Conservation (phyloP, 2,888 invertebrate genomes). For the Oscheius sp. region DNA sequence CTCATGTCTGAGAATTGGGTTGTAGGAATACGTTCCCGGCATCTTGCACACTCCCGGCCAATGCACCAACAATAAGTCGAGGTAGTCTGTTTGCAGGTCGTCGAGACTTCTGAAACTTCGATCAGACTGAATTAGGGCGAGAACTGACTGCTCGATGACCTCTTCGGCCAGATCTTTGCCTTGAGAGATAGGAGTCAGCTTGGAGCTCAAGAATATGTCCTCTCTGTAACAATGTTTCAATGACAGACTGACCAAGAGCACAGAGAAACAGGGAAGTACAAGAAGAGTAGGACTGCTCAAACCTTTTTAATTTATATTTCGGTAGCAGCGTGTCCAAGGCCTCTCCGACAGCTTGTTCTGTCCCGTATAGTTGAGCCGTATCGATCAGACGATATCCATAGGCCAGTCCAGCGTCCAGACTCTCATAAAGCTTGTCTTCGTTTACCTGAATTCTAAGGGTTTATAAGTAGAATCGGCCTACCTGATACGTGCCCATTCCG, state of each 20-base stretch:
- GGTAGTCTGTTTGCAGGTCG: slow-evolving; percentile 80
- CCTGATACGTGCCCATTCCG: slow-evolving; percentile 66
- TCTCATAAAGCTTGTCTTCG: slow-evolving; percentile 40
- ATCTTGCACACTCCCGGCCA: slow-evolving; percentile 83
- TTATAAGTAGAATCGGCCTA: neutral
- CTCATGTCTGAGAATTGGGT: slow-evolving; percentile 78
- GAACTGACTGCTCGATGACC: slow-evolving; percentile 44
- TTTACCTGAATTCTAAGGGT: slow-evolving; percentile 35
- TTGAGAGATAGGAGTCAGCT: slow-evolving; percentile 64
- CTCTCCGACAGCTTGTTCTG: slow-evolving; percentile 54
- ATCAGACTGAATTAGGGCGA: neutral
- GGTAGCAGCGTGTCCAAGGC: slow-evolving; percentile 54
- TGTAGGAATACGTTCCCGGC: slow-evolving; percentile 75
- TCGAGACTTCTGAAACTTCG: slow-evolving; percentile 77
- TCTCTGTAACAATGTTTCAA: slow-evolving; percentile 43
- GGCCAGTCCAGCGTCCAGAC: slow-evolving; percentile 60
- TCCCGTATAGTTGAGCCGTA: slow-evolving; percentile 66
- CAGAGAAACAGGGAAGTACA: no score
- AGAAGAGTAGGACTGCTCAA: no score
- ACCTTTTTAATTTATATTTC: slow-evolving; percentile 58
- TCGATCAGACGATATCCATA: slow-evolving; percentile 67
- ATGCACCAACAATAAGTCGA: slow-evolving; percentile 86
- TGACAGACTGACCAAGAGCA: no score
- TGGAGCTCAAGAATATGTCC: slow-evolving; percentile 68
- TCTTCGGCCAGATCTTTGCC: slow-evolving; percentile 53